These are phyloP conservation scores for Cantharis rustica DNA, from an alignment of 2,888 invertebrate species.

Conservation along the genomic window DNA sequence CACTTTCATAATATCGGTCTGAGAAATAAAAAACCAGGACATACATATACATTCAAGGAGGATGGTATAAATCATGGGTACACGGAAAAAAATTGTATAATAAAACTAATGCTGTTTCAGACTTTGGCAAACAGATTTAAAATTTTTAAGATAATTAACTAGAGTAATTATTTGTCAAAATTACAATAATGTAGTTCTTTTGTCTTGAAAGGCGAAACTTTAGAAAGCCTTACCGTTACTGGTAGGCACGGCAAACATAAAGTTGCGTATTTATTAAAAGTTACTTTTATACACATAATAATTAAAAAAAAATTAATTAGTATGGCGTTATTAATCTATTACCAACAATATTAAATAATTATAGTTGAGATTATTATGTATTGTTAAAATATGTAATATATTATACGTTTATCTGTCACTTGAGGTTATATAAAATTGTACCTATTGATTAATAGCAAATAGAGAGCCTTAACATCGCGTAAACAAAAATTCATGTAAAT, in stretches of 20 bases:
- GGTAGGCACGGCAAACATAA: background rate
- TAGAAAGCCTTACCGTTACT: background rate
- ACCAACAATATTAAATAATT: background rate
- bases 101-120: no score
- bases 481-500: background rate
- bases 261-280: background rate
- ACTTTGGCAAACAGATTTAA: no score
- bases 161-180: background rate
- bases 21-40: background rate
- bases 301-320: background rate
- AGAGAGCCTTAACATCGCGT: background rate
- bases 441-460: background rate
- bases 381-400: background rate
- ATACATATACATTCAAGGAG: background rate
- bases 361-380: background rate
- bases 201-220: background rate
- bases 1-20: background rate
- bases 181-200: background rate
- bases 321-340: background rate
- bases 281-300: background rate
- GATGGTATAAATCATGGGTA: background rate
- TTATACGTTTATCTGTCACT: background rate
- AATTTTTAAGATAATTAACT: no score
- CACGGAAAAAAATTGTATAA: background rate
- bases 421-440: conserved; percentile 2